A percentile compares a stretch with the other conserved stretches of the same genome.
phyloP scores from a whole-genome alignment of 2,797 vertebrate genomes.

The Aphelocoma californica region DNA sequence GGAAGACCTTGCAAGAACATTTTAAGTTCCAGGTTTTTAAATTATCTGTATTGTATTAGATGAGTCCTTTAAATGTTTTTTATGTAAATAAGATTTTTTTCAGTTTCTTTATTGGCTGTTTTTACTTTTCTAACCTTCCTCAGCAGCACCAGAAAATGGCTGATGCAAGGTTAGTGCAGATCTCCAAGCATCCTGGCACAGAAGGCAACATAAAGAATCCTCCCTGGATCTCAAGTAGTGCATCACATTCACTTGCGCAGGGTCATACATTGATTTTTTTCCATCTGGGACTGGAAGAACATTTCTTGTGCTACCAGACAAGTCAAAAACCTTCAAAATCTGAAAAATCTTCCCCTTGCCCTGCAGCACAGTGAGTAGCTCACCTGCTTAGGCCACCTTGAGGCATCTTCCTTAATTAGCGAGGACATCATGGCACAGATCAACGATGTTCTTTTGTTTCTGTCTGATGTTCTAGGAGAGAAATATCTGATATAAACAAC shows the following conservation, averaged over 20 bases:
- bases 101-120: not conserved
- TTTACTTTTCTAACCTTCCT: not conserved
- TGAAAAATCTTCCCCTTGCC: not conserved
- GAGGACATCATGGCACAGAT: not conserved
- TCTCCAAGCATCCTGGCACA: not conserved
- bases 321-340: not conserved
- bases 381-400: not conserved
- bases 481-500: not conserved
- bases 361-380: not conserved
- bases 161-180: not conserved
- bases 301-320: not conserved
- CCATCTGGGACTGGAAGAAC: not conserved
- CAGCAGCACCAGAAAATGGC: not conserved
- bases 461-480: not conserved
- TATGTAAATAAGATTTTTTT: not conserved
- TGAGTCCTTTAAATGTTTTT: rapidly evolving
- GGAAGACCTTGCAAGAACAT: not conserved
- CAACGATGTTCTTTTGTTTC: not conserved
- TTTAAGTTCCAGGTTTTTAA: not conserved
- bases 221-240: not conserved
- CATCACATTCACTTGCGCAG: not conserved
- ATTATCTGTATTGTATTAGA: not conserved
- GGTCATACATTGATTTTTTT: not conserved
- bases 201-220: not conserved
- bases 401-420: not conserved